Evolutionary conservation across 1,140 invertebrate species (phyloP).

Genomic region (Rhysida immarginata): DNA sequence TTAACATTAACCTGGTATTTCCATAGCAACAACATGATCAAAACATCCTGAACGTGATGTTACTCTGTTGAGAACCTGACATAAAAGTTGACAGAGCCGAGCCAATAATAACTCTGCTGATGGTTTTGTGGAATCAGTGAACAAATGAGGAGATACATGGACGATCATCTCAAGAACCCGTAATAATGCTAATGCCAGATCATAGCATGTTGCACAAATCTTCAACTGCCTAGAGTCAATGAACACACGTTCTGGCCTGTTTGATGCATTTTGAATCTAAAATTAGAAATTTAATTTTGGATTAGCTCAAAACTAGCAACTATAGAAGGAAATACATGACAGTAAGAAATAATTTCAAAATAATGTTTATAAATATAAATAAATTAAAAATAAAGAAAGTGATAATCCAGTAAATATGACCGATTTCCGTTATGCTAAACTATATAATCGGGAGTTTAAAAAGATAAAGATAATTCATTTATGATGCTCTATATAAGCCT

Average conservation of each 20-base stretch:
- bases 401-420: too few species aligned
- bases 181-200: slow-evolving; percentile 49
- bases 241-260: slow-evolving; percentile 34
- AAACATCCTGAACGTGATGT: slow-evolving; percentile 50
- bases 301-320: too few species aligned
- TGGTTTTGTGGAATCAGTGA: slow-evolving; percentile 39
- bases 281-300: too few species aligned
- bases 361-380: too few species aligned
- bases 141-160: slow-evolving; percentile 42
- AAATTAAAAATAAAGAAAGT: too few species aligned
- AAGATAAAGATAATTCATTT: too few species aligned
- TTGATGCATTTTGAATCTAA: slow-evolving; percentile 42
- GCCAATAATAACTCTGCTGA: slow-evolving; percentile 46
- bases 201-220: slow-evolving; percentile 68
- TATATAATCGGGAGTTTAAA: too few species aligned
- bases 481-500: too few species aligned
- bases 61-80: slow-evolving; percentile 52
- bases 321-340: too few species aligned
- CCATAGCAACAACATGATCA: slow-evolving; percentile 46
- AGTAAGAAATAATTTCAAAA: too few species aligned
- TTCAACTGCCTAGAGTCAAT: slow-evolving; percentile 64
- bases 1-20: slow-evolving; percentile 43
- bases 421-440: too few species aligned
- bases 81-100: slow-evolving; percentile 49
- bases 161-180: slow-evolving; percentile 67